phyloP scores from a whole-genome alignment of 1,140 invertebrate genomes.

The Cydia pomonella region DNA sequence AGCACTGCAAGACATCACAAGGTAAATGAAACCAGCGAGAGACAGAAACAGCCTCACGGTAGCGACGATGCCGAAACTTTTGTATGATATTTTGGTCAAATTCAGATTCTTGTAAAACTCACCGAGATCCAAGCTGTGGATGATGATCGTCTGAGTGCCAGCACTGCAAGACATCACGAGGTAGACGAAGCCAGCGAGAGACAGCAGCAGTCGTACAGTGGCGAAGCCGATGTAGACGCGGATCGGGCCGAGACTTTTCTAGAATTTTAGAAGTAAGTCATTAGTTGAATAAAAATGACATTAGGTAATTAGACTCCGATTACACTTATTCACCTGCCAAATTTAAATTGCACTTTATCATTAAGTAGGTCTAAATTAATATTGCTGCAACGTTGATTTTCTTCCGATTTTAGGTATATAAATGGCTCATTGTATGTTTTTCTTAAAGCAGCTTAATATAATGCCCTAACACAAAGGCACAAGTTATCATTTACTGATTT shows the following conservation, averaged over 20 bases:
- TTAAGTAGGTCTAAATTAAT: too few relatives aligned
- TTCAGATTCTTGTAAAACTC: slow-evolving; percentile 23
- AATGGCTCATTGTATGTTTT: too few relatives aligned
- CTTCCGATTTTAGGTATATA: too few relatives aligned
- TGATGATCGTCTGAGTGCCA: slow-evolving; percentile 35
- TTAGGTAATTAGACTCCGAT: too few relatives aligned
- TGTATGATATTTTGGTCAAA: slow-evolving; percentile 38
- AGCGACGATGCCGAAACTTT: slow-evolving; percentile 46
- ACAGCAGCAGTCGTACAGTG: slow-evolving; percentile 39
- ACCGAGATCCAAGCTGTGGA: slow-evolving; percentile 45
- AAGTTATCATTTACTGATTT: too few relatives aligned
- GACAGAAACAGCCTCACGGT: slow-evolving; percentile 37
- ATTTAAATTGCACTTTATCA: too few relatives aligned
- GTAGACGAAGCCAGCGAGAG: slow-evolving; percentile 40
- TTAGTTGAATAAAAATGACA: too few relatives aligned
- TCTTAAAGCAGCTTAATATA: too few relatives aligned
- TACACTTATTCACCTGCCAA: too few relatives aligned
- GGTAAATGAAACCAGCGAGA: slow-evolving; percentile 39
- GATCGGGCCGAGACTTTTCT: slow-evolving; percentile 52
- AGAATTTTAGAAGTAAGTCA: slow-evolving; percentile 27
- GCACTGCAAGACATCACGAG: slow-evolving; percentile 33
- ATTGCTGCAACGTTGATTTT: too few relatives aligned
- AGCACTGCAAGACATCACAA: slow-evolving; percentile 28
- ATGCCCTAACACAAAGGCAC: too few relatives aligned
- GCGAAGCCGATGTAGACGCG: slow-evolving; percentile 47